Base-by-base conservation (phyloP, 2,797 vertebrate genomes). In the Zalophus californianus region DNA sequence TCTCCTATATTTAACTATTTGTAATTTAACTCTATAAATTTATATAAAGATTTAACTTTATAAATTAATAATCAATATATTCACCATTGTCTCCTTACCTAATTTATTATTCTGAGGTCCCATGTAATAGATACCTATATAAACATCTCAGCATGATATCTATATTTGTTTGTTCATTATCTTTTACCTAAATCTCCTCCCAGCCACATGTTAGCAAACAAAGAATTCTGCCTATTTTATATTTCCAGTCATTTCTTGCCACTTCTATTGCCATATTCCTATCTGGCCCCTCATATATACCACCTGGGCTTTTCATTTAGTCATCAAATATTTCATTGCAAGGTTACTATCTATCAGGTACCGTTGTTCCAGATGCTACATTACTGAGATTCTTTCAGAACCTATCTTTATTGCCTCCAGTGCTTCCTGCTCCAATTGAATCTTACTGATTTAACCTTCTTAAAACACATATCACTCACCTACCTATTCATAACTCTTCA, bases 401-500 rank as follows among this genome's bases (percentile, higher is more conserved):
- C 5, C n/a, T 77, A 8, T 66, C 82, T 77, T 87, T 56, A 44
- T 13, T 18, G 48, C 41, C 44, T 52, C 13, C 29, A 15, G 20
- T 25, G 7, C 35, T 48, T 62, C 44, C 85, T 56, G 25, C 21
- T 78, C 16, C 44, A 75, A 32, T 44, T 35, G 41, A 68, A 78
- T 58, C 27, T 32, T 52, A 52, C 44, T 15, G 70, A 60, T 68
- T 92, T 87, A 52, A 86, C 52, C 32, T 60, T 77, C 38, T 4
- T 58, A 62, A 94, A 83, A 92, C 20, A 82, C 6, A 0, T 18
- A n/a, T 23, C 15, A 32, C 13, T 78, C 27, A 44, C 25, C 35
- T 87, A 27, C 10, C 79, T 94, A 13, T 89, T 94, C 80, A 94
- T 84, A 94, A 70, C 25, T 15, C 8, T 68, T 86, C 44, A 20